Evolutionary conservation across 2,888 invertebrate genomes (phyloP), one percentile per base, ranked within the genome.

Genomic region (Napeogenes sylphis): DNA sequence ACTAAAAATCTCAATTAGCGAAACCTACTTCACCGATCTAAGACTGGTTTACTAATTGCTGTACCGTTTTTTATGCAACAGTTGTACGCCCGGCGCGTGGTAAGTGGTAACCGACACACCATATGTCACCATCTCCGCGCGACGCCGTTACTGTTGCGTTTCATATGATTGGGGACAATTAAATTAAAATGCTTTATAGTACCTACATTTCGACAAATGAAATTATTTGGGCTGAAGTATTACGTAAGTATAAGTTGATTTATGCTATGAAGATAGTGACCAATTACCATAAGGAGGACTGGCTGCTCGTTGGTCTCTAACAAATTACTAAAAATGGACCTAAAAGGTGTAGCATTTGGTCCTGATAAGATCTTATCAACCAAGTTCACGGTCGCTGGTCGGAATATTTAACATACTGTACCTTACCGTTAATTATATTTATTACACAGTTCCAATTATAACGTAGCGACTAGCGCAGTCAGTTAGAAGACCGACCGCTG

Each of bases 61-160:
- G 30, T 30, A 51, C 21, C 51, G 51, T 30, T 55, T 62, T 58
- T 62, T 55, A 55, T 55, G 35, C n/a, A 62, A 35, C 46, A 21
- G 46, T 58, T 75, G 79, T 82, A 81, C 82, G 82, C 81, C 70
- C 51, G 71, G 73, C 84, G 80, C 85, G 85, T 80, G 84, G 79
- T 80, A 83, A 85, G 85, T 80, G 84, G 79, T 80, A 83, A 85
- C 85, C 79, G 81, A 67, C 72, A 67, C 67, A 65, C 85, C 87
- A 86, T 85, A 86, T 86, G 87, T 72, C 83, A 83, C 84, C 58
- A 72, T 72, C 83, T 82, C 84, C 58, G 71, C 71, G 62, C 62
- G 60, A 64, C 62, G 59, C 68, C 68, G 69, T 63, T 47, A 53
- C 63, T 45, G 46, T 38, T 45, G 47, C 38, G 62, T 59, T 56